Conservation (phyloP, 1,140 invertebrate genomes). For the Eriosoma lanigerum region DNA sequence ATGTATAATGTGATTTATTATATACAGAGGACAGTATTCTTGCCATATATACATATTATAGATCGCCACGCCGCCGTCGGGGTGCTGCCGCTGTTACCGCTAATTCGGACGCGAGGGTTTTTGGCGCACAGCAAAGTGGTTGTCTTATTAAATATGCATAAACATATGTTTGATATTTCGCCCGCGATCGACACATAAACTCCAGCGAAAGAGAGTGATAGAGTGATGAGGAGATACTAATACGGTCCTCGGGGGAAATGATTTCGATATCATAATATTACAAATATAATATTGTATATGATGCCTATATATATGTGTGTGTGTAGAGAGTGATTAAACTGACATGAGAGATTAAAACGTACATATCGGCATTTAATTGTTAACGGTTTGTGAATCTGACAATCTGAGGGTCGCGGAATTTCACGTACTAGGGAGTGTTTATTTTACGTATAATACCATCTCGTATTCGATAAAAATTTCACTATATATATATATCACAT, state of each 20-base stretch:
- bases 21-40: neutral
- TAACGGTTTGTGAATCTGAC: neutral
- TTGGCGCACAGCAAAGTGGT: neutral
- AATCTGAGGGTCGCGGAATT: neutral
- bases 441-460: neutral
- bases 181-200: conserved; percentile 17
- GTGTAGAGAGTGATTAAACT: too few relatives aligned
- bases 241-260: neutral
- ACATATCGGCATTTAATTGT: conserved; percentile 28
- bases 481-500: too few relatives aligned
- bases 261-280: neutral
- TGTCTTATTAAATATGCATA: conserved; percentile 44
- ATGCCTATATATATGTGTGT: too few relatives aligned
- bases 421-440: neutral
- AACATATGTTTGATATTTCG: conserved; percentile 46
- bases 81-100: neutral
- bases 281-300: neutral
- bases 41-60: too few relatives aligned
- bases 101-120: conserved; percentile 12
- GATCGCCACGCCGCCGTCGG: too few relatives aligned
- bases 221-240: neutral
- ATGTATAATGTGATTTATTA: conserved; percentile 25
- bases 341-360: neutral
- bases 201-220: too few relatives aligned
- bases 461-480: too few relatives aligned